Evolutionary conservation across 1,140 invertebrate genomes (phyloP), one percentile per base, ranked within the genome.

Genomic region (Adoxophyes honmai): DNA sequence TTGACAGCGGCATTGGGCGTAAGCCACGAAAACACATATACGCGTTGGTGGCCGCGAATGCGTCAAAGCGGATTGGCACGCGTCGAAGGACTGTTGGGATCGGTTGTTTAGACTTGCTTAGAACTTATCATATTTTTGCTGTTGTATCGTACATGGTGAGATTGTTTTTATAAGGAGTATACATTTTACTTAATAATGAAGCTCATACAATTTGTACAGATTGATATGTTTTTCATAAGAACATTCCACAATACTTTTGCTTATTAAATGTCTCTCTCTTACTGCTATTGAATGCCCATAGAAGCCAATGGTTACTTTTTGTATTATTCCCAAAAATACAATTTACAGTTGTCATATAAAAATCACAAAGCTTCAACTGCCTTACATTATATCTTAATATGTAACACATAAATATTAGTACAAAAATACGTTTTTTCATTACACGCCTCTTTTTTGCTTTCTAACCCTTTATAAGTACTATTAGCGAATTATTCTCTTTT

Each of bases 191-290:
- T 53, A 33, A 36, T 34, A 51, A 34, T 68, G 55, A 74, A 76
- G 76, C 76, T 79, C 73, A 52, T 70, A 52, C 44, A 66, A 64
- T 79, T 76, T 79, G 76, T 76, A 79, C 70, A 70, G 57, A 57
- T 64, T 67, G 73, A 76, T 76, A 76, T 76, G 73, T 76, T 59
- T 59, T 16, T 55, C 57, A 60, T 64, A 55, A 64, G 51, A 51
- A 57, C 28, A 39, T 59, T 51, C 21, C 18, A 34, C 14, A 37
- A 13, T n/a, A 37, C 2, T 18, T 28, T 52, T 16, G 35, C 1
- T 52, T 52, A 36, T 37, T 33, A n/a, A 39, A 2, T 34, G 13
- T 34, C 37, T n/a, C 11, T 34, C 37, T n/a, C 11, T 42, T 18
- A 39, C 34, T 55, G 51, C 16, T 35, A 14, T 44, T 28, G 8